Conservation (phyloP, 2,113 vertebrate species). For the Excalfactoria chinensis region DNA sequence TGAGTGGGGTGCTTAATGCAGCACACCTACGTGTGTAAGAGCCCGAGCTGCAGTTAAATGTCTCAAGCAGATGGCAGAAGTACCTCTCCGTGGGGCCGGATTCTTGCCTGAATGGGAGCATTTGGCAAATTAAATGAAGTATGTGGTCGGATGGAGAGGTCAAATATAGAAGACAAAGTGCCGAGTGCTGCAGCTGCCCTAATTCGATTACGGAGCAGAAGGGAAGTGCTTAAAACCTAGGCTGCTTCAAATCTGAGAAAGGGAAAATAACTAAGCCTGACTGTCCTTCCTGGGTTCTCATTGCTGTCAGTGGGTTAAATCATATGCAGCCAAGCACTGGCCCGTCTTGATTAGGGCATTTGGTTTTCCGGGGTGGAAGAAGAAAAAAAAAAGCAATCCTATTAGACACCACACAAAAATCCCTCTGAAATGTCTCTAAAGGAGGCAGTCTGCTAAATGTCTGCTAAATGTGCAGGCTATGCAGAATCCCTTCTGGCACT, state of each 20-base stretch:
- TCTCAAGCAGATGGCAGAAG: conserved; percentile 64
- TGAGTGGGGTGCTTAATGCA: neutral
- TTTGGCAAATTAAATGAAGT: conserved; percentile 72
- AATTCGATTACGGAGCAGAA: conserved; percentile 62
- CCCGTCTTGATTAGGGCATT: neutral
- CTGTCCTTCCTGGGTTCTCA: neutral
- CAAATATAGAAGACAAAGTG: conserved; percentile 40
- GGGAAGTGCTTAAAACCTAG: conserved; percentile 44
- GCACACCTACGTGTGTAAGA: neutral
- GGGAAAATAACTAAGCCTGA: neutral
- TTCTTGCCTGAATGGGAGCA: conserved; percentile 62
- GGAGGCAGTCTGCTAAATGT: conserved; percentile 44
- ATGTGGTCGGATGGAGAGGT: conserved; percentile 56
- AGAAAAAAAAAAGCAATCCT: neutral
- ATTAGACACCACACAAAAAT: conserved; percentile 53
- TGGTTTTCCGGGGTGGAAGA: conserved; percentile 13
- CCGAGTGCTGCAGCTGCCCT: conserved; percentile 63
- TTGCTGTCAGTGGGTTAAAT: neutral
- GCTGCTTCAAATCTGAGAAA: neutral
- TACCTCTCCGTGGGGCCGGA: conserved; percentile 36
- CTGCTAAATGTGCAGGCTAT: conserved; percentile 52
- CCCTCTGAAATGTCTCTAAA: conserved; percentile 46
- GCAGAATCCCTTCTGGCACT: conserved; percentile 52
- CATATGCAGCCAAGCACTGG: neutral
- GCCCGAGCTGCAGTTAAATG: conserved; percentile 29